Base-by-base conservation (phyloP, 2,888 invertebrate species). In the Heliconius ismenius region DNA sequence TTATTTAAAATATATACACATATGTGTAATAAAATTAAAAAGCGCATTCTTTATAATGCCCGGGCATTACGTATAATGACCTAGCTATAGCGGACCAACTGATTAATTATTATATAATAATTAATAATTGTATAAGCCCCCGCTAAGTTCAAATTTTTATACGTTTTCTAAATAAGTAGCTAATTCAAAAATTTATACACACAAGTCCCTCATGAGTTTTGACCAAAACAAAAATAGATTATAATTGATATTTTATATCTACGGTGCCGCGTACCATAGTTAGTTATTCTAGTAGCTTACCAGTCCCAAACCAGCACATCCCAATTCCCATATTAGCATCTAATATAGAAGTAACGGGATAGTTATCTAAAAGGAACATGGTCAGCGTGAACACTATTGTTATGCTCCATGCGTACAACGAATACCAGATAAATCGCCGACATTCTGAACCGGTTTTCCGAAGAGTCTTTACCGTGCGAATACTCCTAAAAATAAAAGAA, bases 361-460 rank as follows among this genome's bases (percentile, higher is more conserved):
- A 95, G 65, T 88, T 87, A 82, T 96, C 96, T 75, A 96, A 87
- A 3, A 95, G 84, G 74, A 95, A 93, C 76, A 95, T 95, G 11
- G 94, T 85, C 15, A 91, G 81, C 0, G 96, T 95, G 62, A 97
- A 86, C 1, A 95, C 58, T 4, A 95, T 84, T 0, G 97, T 95
- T 15, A 95, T 83, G 6, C 96, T 95, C 97, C 97, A 97, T 2
- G 97, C 96, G 86, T 97, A 97, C 2, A 96, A 67, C 0, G 96
- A 96, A 86, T 97, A 97, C 84, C 93, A 91, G 4, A 95, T 76
- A 85, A 97, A 96, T 78, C 95, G 94, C 69, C 95, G 95, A 54
- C 92, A 84, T 79, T 95, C 95, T 2, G 93, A 90, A 68, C 87
- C 88, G 28, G 90, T 87, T 81, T 91, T 92, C 80, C 91, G 89